Evolutionary conservation across 2,888 invertebrate genomes (phyloP).

Genomic region (Noctua fimbriata): DNA sequence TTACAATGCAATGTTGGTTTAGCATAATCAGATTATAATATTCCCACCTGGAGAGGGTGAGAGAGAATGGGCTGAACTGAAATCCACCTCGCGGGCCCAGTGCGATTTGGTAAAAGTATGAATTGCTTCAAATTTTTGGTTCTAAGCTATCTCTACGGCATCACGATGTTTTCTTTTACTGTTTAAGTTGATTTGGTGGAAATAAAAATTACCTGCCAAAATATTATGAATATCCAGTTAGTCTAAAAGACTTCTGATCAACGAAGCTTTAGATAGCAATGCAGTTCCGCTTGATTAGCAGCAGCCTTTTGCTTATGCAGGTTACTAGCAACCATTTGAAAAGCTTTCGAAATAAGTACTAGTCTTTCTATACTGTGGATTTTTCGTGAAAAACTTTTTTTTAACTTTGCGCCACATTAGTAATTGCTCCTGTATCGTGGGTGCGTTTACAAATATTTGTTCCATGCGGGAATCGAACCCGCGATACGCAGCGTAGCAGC

Average conservation of each 20-base stretch:
- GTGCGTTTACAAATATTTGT: not conserved
- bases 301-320: not conserved
- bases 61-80: not conserved
- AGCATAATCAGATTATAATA: not conserved
- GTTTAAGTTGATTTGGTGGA: not conserved
- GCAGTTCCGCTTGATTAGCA: not conserved
- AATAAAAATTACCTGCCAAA: not conserved
- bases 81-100: not conserved
- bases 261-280: not conserved
- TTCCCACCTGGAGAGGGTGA: not conserved
- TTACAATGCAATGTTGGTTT: not conserved
- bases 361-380: not conserved
- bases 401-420: no score
- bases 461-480: no score
- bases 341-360: not conserved
- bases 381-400: no score
- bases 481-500: no score
- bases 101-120: not conserved
- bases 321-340: not conserved
- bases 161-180: not conserved
- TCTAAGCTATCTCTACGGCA: not conserved
- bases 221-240: not conserved
- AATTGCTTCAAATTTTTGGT: not conserved
- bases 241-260: not conserved
- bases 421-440: not conserved